phyloP scores from a whole-genome alignment of 2,113 vertebrate genomes.

The Cyanoramphus novaezelandiae region DNA sequence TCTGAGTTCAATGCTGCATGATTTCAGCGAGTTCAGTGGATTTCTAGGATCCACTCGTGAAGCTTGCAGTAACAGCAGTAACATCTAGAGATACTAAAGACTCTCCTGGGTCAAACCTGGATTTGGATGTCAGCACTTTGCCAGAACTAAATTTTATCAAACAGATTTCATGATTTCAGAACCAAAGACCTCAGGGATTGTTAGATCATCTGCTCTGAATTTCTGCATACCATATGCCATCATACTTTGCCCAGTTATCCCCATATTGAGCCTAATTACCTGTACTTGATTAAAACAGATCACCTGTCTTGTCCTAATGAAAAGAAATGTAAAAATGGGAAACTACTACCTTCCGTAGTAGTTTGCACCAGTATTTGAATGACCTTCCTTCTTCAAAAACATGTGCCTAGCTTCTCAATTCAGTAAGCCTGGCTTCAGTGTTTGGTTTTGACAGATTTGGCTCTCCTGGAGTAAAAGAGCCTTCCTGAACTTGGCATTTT shows the following conservation, averaged over 20 bases:
- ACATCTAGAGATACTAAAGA: neutral
- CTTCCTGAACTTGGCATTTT: neutral
- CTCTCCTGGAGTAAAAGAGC: neutral
- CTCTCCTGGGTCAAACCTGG: neutral
- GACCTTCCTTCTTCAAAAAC: neutral
- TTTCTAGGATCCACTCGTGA: neutral
- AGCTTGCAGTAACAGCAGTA: neutral
- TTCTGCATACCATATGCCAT: slow-evolving; percentile 29
- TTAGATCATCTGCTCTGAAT: slow-evolving; percentile 34
- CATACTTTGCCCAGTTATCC: slow-evolving; percentile 14
- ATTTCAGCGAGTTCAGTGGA: neutral
- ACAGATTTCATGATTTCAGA: slow-evolving; percentile 11
- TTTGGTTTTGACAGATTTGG: neutral
- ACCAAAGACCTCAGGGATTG: slow-evolving; percentile 10
- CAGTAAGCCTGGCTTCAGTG: neutral
- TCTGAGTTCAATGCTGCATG: neutral
- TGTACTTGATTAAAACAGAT: slow-evolving; percentile 51
- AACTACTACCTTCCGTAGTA: neutral
- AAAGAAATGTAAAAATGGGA: neutral
- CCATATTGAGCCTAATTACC: slow-evolving; percentile 45
- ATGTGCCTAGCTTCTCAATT: neutral
- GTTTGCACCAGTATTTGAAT: neutral
- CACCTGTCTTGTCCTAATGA: neutral
- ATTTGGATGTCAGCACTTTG: neutral
- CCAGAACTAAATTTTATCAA: neutral